phyloP scores from a whole-genome alignment of 2,113 vertebrate genomes.

The Prietella phreatophila region DNA sequence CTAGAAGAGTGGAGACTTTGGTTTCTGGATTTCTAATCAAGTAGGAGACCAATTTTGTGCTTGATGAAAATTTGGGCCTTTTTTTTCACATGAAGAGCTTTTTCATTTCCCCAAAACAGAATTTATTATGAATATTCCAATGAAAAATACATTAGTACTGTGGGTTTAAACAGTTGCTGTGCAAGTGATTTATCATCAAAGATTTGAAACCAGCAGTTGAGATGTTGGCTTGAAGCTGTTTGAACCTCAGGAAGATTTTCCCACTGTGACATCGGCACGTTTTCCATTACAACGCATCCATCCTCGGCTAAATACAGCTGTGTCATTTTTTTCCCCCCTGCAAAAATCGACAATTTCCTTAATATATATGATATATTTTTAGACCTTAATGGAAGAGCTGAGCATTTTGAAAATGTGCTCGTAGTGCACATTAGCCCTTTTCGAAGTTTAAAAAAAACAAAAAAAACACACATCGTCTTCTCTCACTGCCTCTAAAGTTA shows the following conservation, averaged over 20 bases:
- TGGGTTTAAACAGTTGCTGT: not conserved
- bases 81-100: not conserved
- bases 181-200: not conserved
- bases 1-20: not conserved
- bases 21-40: constrained; percentile 9
- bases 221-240: not conserved
- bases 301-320: not conserved
- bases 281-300: not conserved
- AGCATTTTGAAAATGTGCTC: constrained; percentile 12
- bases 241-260: not conserved
- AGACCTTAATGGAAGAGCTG: constrained; percentile 20
- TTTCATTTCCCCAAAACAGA: not conserved
- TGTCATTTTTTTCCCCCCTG: not conserved
- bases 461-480: not conserved
- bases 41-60: not conserved
- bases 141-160: constrained; percentile 3
- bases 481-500: not conserved
- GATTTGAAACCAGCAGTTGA: not conserved
- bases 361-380: not conserved
- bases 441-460: constrained; percentile 10
- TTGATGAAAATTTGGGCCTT: not conserved
- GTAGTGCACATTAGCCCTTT: not conserved
- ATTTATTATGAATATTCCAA: not conserved
- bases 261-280: not conserved
- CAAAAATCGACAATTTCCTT: not conserved